These are phyloP conservation scores for Myiozetetes cayanensis DNA, from an alignment of 2,113 vertebrate species.

Conservation along the genomic window DNA sequence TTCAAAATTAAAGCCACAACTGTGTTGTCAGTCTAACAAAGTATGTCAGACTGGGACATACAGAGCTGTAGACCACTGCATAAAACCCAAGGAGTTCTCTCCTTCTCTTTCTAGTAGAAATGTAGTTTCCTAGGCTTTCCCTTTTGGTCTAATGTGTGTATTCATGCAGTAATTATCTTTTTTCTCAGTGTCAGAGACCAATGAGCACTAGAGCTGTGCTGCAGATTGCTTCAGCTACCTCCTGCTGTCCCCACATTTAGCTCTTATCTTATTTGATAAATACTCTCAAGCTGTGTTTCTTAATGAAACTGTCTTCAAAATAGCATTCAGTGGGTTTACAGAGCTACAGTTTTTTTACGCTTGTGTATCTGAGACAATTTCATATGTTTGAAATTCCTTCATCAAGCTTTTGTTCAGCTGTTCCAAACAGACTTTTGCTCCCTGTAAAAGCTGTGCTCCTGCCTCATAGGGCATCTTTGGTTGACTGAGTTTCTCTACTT, in stretches of 20 bases:
- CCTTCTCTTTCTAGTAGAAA: background rate
- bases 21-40: background rate
- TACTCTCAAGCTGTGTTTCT: conserved; percentile 21
- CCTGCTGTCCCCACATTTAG: background rate
- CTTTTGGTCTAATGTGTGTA: background rate
- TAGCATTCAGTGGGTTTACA: background rate
- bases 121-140: background rate
- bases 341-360: background rate
- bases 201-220: background rate
- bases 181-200: background rate
- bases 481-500: background rate
- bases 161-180: background rate
- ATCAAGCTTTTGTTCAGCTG: background rate
- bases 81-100: background rate
- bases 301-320: conserved; percentile 31
- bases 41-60: background rate
- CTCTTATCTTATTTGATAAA: background rate
- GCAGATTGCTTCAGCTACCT: conserved; percentile 38
- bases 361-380: background rate
- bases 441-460: background rate
- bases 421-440: background rate
- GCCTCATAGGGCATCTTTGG: background rate
- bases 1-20: background rate
- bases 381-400: background rate
- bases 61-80: background rate